Evolutionary conservation across 1,140 invertebrate species (phyloP).

Genomic region (Saxidomus purpurata): DNA sequence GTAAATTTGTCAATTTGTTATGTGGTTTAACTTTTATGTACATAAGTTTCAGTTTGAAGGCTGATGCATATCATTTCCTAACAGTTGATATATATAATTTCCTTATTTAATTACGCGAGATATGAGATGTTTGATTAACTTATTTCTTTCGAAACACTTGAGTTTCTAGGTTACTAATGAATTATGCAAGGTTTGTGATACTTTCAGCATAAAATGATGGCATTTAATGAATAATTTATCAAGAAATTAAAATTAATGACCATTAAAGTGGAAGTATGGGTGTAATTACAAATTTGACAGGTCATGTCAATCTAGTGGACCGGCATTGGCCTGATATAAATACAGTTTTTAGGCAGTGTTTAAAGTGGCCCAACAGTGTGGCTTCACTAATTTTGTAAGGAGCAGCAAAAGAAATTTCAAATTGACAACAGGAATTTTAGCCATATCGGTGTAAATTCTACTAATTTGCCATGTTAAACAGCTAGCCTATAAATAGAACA

Average conservation of each 20-base stretch:
- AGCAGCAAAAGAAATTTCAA: too few species aligned
- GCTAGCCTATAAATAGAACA: too few species aligned
- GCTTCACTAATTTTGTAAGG: too few species aligned
- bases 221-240: conserved; percentile 22
- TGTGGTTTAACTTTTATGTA: too few species aligned
- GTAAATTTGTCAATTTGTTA: too few species aligned
- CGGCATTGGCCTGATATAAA: too few species aligned
- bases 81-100: neutral
- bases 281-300: neutral
- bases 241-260: neutral
- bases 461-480: too few species aligned
- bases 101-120: neutral
- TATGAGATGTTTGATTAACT: neutral
- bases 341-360: too few species aligned
- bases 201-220: neutral
- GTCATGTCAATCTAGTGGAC: too few species aligned
- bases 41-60: neutral
- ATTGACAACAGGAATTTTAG: too few species aligned
- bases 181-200: conserved; percentile 2
- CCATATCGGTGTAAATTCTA: too few species aligned
- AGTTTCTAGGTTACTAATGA: neutral
- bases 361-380: too few species aligned
- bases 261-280: neutral
- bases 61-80: neutral
- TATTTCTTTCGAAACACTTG: neutral